Conservation (phyloP, 2,888 invertebrate genomes). For the Hetaerina titia region DNA sequence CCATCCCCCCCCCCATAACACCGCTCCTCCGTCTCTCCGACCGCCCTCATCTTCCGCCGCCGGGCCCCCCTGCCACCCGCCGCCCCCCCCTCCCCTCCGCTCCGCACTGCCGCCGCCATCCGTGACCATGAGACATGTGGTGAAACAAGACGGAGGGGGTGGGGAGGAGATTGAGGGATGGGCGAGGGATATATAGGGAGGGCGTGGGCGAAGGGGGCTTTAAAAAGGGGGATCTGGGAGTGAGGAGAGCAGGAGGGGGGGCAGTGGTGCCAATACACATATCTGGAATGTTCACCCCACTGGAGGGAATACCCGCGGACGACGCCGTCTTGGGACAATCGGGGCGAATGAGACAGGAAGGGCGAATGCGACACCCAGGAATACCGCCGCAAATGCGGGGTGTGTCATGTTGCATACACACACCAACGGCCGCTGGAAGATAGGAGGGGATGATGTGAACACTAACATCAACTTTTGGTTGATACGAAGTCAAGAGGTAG, state of each 20-base stretch:
- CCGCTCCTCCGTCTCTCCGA: background rate
- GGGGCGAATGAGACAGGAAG: too few species aligned
- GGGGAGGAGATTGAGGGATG: background rate
- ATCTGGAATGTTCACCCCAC: too few species aligned
- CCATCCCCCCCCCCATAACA: background rate
- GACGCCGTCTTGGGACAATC: too few species aligned
- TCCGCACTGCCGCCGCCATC: background rate
- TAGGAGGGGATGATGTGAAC: too few species aligned
- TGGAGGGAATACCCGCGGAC: too few species aligned
- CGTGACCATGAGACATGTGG: conserved; percentile 63
- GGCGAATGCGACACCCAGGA: too few species aligned
- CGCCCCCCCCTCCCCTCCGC: background rate
- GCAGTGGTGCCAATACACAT: background rate
- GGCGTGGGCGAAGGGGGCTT: background rate
- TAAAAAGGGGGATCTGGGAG: background rate
- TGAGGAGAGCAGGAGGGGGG: background rate
- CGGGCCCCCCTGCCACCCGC: background rate
- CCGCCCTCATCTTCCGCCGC: background rate
- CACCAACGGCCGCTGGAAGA: background rate
- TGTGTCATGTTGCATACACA: background rate
- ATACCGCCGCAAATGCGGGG: too few species aligned
- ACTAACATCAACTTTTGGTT: too few species aligned
- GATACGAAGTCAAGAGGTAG: too few species aligned
- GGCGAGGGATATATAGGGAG: background rate
- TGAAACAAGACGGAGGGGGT: background rate